phyloP scores from a whole-genome alignment of 2,797 vertebrate genomes.

The Liparis tanakae region DNA sequence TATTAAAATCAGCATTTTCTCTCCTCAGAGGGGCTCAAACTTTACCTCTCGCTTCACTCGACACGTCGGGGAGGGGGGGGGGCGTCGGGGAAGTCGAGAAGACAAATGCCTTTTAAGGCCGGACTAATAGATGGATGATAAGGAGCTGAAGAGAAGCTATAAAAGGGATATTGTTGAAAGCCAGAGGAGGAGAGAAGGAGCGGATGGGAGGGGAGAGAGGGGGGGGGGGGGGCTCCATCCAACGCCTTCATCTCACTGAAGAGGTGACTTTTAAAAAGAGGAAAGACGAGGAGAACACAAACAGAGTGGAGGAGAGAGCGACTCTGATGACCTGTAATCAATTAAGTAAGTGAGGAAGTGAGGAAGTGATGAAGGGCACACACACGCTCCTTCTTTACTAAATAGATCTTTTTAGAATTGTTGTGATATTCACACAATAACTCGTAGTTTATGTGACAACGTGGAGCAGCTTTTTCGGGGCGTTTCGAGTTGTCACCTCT shows the following conservation, averaged over 20 bases:
- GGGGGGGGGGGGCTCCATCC: not conserved
- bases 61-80: slow-evolving; percentile 23
- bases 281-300: slow-evolving; percentile 13
- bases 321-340: slow-evolving; percentile 42
- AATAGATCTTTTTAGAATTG: not conserved
- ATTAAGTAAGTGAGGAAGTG: slow-evolving; percentile 11
- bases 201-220: too few relatives aligned
- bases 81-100: slow-evolving; percentile 1
- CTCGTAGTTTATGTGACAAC: not conserved
- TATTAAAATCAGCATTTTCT: slow-evolving; percentile 57
- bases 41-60: slow-evolving; percentile 61
- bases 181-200: not conserved
- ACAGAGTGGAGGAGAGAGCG: slow-evolving; percentile 9
- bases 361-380: slow-evolving; percentile 8
- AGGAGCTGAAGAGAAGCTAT: not conserved
- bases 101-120: slow-evolving; percentile 13
- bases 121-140: slow-evolving; percentile 20
- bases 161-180: slow-evolving; percentile 17
- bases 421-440: not conserved
- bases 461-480: not conserved
- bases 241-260: slow-evolving; percentile 50
- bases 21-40: slow-evolving; percentile 50
- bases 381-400: slow-evolving; percentile 16
- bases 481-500: not conserved
- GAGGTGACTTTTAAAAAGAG: slow-evolving; percentile 47